These are phyloP conservation scores for Sialis lutaria DNA, from an alignment of 2,888 invertebrate species.

Conservation along the genomic window DNA sequence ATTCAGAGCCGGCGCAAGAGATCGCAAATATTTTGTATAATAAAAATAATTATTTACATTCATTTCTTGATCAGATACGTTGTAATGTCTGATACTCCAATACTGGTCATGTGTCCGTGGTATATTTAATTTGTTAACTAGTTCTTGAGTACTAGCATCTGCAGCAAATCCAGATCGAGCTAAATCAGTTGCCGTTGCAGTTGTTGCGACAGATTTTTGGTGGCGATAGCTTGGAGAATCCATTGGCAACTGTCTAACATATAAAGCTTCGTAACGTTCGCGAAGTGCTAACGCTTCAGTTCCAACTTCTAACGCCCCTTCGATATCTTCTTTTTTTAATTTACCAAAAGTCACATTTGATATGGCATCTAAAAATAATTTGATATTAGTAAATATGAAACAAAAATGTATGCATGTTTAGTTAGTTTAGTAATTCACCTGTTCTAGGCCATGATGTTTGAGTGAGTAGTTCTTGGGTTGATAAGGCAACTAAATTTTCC, in stretches of 20 bases:
- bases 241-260: slow-evolving; percentile 27
- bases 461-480: no score
- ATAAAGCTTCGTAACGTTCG: slow-evolving; percentile 31
- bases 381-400: no score
- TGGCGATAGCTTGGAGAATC: slow-evolving; percentile 51
- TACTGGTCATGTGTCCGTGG: no score
- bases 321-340: slow-evolving; percentile 21
- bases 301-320: slow-evolving; percentile 35
- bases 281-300: slow-evolving; percentile 35
- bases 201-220: slow-evolving; percentile 49
- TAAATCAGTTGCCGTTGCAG: slow-evolving; percentile 37
- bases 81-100: no score
- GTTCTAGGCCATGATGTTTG: no score
- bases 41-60: no score
- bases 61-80: no score
- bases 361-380: background rate
- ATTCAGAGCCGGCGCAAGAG: no score
- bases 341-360: background rate
- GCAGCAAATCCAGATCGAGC: slow-evolving; percentile 49
- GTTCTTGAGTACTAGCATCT: slow-evolving; percentile 45
- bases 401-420: no score
- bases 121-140: slow-evolving; percentile 32
- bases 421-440: no score
- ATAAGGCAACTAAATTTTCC: no score
- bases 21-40: no score